Evolutionary conservation across 2,113 vertebrate species (phyloP), one percentile per base, ranked within the genome.

Genomic region (Peromyscus leucopus): DNA sequence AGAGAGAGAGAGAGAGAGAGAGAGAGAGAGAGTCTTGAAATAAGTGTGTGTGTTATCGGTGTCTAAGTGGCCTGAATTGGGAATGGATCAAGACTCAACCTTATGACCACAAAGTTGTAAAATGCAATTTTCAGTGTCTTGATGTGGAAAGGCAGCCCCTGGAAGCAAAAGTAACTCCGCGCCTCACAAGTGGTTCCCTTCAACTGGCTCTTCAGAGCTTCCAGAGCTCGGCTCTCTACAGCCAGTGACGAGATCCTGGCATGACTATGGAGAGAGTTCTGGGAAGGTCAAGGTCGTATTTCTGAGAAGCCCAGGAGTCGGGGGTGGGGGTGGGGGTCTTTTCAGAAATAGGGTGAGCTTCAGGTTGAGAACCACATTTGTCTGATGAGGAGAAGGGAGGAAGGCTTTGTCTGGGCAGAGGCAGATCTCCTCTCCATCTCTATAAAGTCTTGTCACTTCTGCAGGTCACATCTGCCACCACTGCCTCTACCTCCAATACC

Each of bases 221-320:
- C 33, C 63, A 33, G 3, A 0, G 19, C 48, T 42, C n/a, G 7
- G 48, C 19, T 46, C 71, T 46, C 1, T 7, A 61, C 0, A 13
- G 48, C 48, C n/a, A 57, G 31, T 16, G 0, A 7, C 15, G 5
- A 5, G 11, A 82, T 11, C 36, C 17, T 59, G 63, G 69, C 39
- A 16, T n/a, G 42, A 48, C 5, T n/a, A 42, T 55, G 19, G 51
- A 59, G 33, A 65, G n/a, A 48, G 22, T 4, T 31, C 33, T 0
- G 10, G 69, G 72, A 89, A n/a, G 36, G 7, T 67, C 39, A 17
- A 63, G 71, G n/a, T 61, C 33, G 19, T 17, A 2, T 65, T 46
- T 87, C 46, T 28, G 71, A 13, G 19, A 33, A 91, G 63, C 2
- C 74, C n/a, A 48, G 28, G 11, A 24, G 61, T 63, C 7, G 61